phyloP scores from a whole-genome alignment of 2,797 vertebrate species.

The Clangula hyemalis region DNA sequence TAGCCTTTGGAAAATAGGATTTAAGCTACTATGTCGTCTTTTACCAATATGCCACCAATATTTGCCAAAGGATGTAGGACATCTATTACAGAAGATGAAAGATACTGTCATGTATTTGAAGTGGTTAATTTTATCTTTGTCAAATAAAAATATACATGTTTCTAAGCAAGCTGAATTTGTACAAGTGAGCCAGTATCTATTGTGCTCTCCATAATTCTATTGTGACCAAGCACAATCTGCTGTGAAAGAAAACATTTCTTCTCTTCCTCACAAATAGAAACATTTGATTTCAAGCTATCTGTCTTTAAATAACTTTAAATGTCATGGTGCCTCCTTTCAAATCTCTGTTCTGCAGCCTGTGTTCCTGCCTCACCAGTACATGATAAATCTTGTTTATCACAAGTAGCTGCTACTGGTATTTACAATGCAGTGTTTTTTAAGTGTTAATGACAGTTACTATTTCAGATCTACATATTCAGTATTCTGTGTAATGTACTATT shows the following conservation, averaged over 20 bases:
- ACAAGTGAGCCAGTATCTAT: not conserved
- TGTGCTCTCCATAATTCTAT: not conserved
- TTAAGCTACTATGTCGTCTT: not conserved
- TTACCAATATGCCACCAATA: not conserved
- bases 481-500: not conserved
- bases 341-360: not conserved
- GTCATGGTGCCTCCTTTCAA: not conserved
- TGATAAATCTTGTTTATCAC: not conserved
- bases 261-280: not conserved
- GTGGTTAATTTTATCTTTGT: slow-evolving; percentile 24
- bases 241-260: not conserved
- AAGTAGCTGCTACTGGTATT: not conserved
- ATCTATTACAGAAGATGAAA: not conserved
- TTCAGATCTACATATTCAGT: not conserved
- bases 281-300: not conserved
- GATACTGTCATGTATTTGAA: not conserved
- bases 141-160: not conserved
- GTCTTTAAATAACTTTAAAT: not conserved
- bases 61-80: not conserved
- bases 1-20: slow-evolving; percentile 4
- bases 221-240: not conserved
- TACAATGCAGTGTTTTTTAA: not conserved
- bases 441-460: not conserved
- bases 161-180: slow-evolving; percentile 3
- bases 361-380: not conserved